phyloP scores from a whole-genome alignment of 2,888 invertebrate species.

The Drosophila neoperkinsi region DNA sequence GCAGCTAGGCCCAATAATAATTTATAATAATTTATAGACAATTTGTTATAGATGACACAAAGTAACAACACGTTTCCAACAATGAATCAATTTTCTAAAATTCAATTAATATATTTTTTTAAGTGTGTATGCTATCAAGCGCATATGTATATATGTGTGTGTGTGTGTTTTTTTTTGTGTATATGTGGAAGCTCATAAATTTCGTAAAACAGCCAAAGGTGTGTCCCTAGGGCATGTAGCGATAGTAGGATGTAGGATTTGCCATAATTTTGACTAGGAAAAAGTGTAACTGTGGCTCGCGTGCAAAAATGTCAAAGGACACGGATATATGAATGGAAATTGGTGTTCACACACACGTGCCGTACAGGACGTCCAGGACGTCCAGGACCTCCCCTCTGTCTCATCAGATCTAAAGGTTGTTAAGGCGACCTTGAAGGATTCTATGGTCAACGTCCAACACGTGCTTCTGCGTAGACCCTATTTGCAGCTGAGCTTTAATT shows the following conservation, averaged over 20 bases:
- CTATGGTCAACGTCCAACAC: not conserved
- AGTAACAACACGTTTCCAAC: not conserved
- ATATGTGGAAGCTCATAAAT: slow-evolving; percentile 40
- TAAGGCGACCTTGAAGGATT: not conserved
- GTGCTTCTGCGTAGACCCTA: not conserved
- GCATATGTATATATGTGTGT: not conserved
- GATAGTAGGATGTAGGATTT: slow-evolving; percentile 26
- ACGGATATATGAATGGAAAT: slow-evolving; percentile 4
- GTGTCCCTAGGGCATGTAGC: slow-evolving; percentile 25
- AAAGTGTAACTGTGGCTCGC: slow-evolving; percentile 21
- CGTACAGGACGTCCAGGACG: not conserved
- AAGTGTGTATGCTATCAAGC: not conserved
- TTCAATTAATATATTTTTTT: not conserved
- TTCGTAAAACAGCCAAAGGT: slow-evolving; percentile 45
- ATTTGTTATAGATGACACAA: not conserved
- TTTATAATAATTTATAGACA: not conserved
- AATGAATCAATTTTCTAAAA: not conserved
- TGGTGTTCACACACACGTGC: slow-evolving; percentile 16
- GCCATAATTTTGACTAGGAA: slow-evolving; percentile 34
- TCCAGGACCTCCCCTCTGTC: not conserved
- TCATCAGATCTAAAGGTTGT: not conserved
- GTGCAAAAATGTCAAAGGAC: slow-evolving; percentile 52
- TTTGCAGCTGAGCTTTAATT: not conserved
- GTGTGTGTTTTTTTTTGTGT: not conserved
- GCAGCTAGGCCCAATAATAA: not conserved